A percentile compares a stretch with the other conserved stretches of the same genome.
These are phyloP conservation scores for Trichoplax adhaerens DNA, from an alignment of 37 sponge, comb jelly and placozoan species.

Conservation along the genomic window DNA sequence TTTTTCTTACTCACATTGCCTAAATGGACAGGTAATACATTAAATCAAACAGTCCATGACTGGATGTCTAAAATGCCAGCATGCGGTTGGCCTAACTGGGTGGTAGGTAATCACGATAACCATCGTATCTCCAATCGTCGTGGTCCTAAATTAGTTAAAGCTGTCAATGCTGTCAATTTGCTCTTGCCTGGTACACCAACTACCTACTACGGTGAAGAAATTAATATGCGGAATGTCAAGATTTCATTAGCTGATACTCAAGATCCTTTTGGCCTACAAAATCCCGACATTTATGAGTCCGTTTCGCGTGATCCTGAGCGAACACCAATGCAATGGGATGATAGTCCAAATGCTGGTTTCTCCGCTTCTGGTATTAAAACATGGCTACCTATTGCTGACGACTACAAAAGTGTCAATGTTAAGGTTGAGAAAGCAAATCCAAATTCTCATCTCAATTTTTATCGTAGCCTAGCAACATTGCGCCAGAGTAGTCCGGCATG, in stretches of 20 bases:
- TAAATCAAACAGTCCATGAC: conserved; percentile 15
- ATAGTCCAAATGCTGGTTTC: too few relatives aligned
- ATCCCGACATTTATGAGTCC: too few relatives aligned
- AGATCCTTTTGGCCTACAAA: conserved; percentile 15
- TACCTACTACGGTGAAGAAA: conserved; percentile 81
- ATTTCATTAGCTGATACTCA: conserved; percentile 24
- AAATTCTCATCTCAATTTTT: too few relatives aligned
- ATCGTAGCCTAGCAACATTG: too few relatives aligned
- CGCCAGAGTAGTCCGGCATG: too few relatives aligned
- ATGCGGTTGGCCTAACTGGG: conserved; percentile 71
- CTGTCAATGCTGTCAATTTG: conserved; percentile 50
- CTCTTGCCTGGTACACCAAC: conserved; percentile 76
- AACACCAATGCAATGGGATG: conserved; percentile 85
- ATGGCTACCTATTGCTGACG: too few relatives aligned
- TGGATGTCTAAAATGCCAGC: conserved; percentile 52
- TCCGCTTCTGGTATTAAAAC: too few relatives aligned
- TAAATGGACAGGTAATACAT: conserved; percentile 52
- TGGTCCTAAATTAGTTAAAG: conserved; percentile 34
- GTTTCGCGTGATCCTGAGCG: conserved; percentile 49
- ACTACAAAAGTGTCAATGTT: too few relatives aligned
- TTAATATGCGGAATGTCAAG: conserved; percentile 48
- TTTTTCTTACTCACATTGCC: conserved; percentile 42
- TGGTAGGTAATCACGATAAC: conserved; percentile 84
- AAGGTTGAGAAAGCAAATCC: too few relatives aligned
- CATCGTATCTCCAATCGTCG: conserved; percentile 46